A percentile compares a stretch with the other conserved stretches of the same genome.
phyloP scores from a whole-genome alignment of 2,797 vertebrate species.

The Bufotes viridis region DNA sequence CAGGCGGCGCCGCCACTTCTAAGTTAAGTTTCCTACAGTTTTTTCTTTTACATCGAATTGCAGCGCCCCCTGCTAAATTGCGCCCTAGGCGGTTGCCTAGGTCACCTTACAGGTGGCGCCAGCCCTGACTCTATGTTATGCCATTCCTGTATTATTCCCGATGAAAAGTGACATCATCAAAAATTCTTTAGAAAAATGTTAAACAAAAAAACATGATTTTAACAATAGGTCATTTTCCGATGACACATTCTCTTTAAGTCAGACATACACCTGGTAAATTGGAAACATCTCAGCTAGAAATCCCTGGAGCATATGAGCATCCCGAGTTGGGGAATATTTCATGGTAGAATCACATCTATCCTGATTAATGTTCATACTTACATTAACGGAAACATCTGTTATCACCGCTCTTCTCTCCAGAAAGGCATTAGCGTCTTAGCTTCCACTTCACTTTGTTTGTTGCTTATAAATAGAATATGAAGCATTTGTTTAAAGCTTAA shows the following conservation, averaged over 20 bases:
- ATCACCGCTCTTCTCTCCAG: neutral
- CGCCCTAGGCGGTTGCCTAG: too few relatives aligned
- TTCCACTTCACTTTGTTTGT: neutral
- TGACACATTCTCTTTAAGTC: neutral
- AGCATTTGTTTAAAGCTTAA: neutral
- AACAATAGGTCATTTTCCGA: too few relatives aligned
- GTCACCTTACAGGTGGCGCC: too few relatives aligned
- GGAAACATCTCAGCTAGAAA: neutral
- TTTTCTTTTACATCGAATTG: too few relatives aligned
- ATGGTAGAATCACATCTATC: neutral
- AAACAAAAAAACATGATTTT: too few relatives aligned
- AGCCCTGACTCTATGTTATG: too few relatives aligned
- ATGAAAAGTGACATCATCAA: too few relatives aligned
- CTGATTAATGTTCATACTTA: conserved; percentile 4
- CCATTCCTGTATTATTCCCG: too few relatives aligned
- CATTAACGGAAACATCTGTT: neutral
- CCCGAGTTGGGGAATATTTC: neutral
- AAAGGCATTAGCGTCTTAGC: neutral
- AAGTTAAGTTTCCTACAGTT: too few relatives aligned
- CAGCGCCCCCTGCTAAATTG: too few relatives aligned
- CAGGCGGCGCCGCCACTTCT: too few relatives aligned
- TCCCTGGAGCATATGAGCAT: neutral
- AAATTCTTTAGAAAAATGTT: too few relatives aligned
- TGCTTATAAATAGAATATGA: neutral
- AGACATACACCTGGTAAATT: neutral